Evolutionary conservation across 2,888 invertebrate species (phyloP).

Genomic region (Bombylius major): DNA sequence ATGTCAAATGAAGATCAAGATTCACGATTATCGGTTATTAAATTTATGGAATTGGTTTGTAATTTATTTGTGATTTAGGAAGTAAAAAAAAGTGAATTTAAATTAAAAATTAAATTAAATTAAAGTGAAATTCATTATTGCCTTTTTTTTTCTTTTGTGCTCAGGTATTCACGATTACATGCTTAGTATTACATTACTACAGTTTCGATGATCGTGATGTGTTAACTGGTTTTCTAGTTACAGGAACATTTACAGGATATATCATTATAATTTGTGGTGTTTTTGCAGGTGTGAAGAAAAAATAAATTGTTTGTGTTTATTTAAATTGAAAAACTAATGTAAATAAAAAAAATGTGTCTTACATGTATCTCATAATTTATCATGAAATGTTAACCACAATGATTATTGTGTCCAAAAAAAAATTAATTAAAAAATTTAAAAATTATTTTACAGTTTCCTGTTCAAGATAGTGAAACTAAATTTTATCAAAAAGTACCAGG

Average conservation of each 20-base stretch:
- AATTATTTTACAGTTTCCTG: no score
- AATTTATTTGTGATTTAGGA: not conserved
- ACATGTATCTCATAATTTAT: no score
- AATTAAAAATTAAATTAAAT: not conserved
- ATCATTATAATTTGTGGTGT: constrained; percentile 59
- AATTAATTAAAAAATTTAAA: no score
- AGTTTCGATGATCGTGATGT: constrained; percentile 46
- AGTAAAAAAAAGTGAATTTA: not conserved
- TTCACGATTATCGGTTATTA: constrained; percentile 31
- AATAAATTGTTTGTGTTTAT: not conserved
- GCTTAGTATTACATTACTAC: constrained; percentile 59
- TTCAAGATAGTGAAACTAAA: no score
- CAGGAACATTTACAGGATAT: constrained; percentile 62
- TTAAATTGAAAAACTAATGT: no score
- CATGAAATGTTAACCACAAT: no score
- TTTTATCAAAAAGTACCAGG: no score
- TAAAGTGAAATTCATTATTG: not conserved
- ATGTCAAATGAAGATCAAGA: constrained; percentile 33
- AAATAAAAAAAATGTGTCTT: no score
- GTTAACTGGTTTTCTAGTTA: constrained; percentile 47
- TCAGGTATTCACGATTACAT: constrained; percentile 53
- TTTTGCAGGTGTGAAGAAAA: constrained; percentile 44
- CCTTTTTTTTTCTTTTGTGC: not conserved
- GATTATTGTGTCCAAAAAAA: no score
- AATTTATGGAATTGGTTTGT: constrained; percentile 35